Evolutionary conservation across 2,888 invertebrate species (phyloP), one percentile per base, ranked within the genome.

Genomic region (Cryptus armator): DNA sequence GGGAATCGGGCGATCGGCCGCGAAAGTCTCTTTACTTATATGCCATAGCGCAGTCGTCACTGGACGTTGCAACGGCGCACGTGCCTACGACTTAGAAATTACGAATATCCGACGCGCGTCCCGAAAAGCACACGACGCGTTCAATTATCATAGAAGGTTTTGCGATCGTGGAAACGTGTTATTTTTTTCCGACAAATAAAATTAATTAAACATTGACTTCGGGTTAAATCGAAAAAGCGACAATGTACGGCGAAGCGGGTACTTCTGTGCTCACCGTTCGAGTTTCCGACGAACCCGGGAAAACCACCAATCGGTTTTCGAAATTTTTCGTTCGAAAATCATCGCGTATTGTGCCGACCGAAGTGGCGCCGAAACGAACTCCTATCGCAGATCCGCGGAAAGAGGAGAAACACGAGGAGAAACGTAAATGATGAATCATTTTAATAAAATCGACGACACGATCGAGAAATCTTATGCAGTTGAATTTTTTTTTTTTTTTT

Each of bases 331-430:
- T 24, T 59, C 74, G 59, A 12, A 16, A 53, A 59, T 46, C 74
- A 3, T 59, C 59, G 53, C 72, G 72, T 0, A 48, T 72, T 43
- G 48, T 51, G 37, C 67, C 72, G 72, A n/a, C 72, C 3, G 37
- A 46, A 37, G 37, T 37, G 0, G 37, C 7, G 1, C 7, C 37
- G 37, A 37, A 37, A 37, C 37, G 37, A 37, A 37, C 7, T 5
- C 37, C 37, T 9, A 7, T 37, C 7, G 37, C 1, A 37, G 7
- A 37, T 37, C 37, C 37, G 37, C 37, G 37, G 1, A 0, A 37
- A 37, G 37, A 37, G 37, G 37, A 5, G 7, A 37, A 37, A 37
- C 5, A 7, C 6, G 37, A 37, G 37, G 37, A 37, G 9, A 37
- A 37, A 37, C 37, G 37, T 37, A 37, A 37, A 37, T 37, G 37